Evolutionary conservation across 2,113 vertebrate species (phyloP).

Genomic region (Cervus canadensis): DNA sequence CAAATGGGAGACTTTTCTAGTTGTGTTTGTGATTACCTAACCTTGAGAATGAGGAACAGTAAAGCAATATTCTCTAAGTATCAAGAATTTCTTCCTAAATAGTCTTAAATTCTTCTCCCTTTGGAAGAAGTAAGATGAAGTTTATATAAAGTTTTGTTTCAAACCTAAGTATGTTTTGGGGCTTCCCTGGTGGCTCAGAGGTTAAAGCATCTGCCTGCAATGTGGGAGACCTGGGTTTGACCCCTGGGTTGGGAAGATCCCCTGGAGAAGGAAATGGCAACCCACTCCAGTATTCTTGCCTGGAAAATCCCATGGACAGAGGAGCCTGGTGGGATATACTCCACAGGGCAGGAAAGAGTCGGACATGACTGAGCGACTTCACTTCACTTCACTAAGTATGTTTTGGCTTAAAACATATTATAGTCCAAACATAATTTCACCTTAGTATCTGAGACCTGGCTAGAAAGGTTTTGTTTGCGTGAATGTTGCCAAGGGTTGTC

Average conservation of each 20-base stretch:
- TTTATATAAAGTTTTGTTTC: not conserved
- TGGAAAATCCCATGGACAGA: no score
- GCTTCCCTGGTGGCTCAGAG: no score
- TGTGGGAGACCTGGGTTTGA: no score
- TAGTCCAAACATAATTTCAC: not conserved
- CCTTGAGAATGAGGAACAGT: not conserved
- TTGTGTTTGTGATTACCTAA: not conserved
- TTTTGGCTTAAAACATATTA: not conserved
- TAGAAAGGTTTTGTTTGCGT: not conserved
- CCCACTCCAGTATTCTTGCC: no score
- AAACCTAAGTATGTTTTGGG: not conserved
- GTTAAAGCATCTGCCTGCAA: no score
- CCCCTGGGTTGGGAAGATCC: no score
- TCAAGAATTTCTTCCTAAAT: not conserved
- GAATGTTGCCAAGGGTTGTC: not conserved
- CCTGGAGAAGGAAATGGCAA: no score
- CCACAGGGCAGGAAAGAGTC: no score
- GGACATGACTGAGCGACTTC: no score
- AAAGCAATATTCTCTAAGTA: not conserved
- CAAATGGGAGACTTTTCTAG: not conserved
- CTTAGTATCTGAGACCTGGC: not conserved
- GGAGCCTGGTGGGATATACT: no score
- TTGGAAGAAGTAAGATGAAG: not conserved
- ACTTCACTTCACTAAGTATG: not conserved
- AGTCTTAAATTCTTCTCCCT: not conserved